Evolutionary conservation across 1,140 invertebrate genomes (phyloP).

Genomic region (Ceratoteleas bidentatus): DNA sequence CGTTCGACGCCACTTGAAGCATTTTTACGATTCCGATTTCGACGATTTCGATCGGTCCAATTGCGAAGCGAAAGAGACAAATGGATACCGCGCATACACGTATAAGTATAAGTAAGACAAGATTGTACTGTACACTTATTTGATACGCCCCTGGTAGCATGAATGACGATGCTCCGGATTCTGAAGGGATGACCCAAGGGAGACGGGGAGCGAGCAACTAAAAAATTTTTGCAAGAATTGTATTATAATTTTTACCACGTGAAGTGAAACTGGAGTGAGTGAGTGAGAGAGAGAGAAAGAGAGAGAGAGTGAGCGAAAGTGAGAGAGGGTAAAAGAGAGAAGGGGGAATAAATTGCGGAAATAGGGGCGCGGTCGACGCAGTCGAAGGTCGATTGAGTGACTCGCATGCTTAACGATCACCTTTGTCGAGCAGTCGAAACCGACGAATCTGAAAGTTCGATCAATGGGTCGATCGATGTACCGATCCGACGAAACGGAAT

Average conservation of each 20-base stretch:
- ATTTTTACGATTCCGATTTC: not conserved
- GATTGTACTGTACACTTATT: not conserved
- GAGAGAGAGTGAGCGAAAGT: not conserved
- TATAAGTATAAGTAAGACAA: not conserved
- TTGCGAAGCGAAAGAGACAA: no score
- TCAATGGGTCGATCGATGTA: no score
- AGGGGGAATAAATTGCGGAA: not conserved
- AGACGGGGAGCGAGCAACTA: not conserved
- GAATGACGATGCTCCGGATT: not conserved
- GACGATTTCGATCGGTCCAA: not conserved
- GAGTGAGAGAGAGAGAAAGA: not conserved
- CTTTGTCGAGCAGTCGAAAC: no score
- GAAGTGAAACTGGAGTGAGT: not conserved
- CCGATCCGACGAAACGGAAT: no score
- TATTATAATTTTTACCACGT: constrained; percentile 6
- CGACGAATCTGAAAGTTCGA: no score
- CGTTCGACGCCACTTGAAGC: no score
- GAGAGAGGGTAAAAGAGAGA: not conserved
- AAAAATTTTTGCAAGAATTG: not conserved
- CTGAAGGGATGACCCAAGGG: not conserved
- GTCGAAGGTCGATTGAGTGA: no score
- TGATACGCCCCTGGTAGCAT: constrained; percentile 1
- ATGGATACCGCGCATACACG: not conserved
- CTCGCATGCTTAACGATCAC: no score
- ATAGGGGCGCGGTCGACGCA: not conserved